Conservation (phyloP, 2,113 vertebrate genomes). For the western clawed frog (Xenopus tropicalis) region UCB_Xtro_10.0 CM004448.2:74482001-74482500, state of each 20-base stretch:
- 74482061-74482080: slow-evolving; percentile 16
- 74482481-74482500: too few relatives aligned
- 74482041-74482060: not conserved
- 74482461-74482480: too few relatives aligned
- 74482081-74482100: not conserved
- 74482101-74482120: not conserved
- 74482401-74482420: too few relatives aligned
- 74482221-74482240: not conserved
- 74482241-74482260: slow-evolving; percentile 29
- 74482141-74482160: slow-evolving; percentile 17
- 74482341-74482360: too few relatives aligned
- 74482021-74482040: not conserved
- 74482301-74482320: too few relatives aligned
- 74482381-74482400: too few relatives aligned
- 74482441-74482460: too few relatives aligned
- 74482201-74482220: slow-evolving; percentile 8
- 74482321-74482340: too few relatives aligned
- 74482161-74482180: slow-evolving; percentile 25
- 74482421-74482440: too few relatives aligned
- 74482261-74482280: not conserved
- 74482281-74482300: too few relatives aligned
- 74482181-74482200: slow-evolving; percentile 12
- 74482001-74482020: too few relatives aligned
- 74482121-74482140: slow-evolving; percentile 23
- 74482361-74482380: too few relatives aligned